Evolutionary conservation across 2,888 invertebrate species (phyloP).

Genomic region (Pyralis farinalis): DNA sequence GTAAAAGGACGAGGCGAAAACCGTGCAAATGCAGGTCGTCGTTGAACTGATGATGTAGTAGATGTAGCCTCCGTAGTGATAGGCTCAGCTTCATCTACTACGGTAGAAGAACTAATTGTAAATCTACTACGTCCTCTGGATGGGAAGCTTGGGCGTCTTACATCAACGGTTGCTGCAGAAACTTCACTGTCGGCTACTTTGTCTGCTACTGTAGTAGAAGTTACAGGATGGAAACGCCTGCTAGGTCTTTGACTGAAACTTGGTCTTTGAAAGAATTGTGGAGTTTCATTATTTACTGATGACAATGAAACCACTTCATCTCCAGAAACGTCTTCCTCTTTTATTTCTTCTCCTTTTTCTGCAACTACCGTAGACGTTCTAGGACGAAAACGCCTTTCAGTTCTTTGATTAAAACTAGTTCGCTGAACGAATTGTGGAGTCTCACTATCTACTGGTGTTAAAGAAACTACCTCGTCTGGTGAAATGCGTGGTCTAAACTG

Average conservation of each 20-base stretch:
- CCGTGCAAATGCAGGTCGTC: slow-evolving; percentile 56
- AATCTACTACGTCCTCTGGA: slow-evolving; percentile 61
- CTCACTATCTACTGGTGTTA: slow-evolving; percentile 73
- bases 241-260: slow-evolving; percentile 29
- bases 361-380: slow-evolving; percentile 40
- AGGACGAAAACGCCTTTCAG: slow-evolving; percentile 36
- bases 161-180: slow-evolving; percentile 64
- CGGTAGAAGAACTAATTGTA: slow-evolving; percentile 43
- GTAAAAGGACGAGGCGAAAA: slow-evolving; percentile 70
- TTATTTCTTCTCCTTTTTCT: slow-evolving; percentile 42
- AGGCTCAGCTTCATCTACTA: slow-evolving; percentile 28
- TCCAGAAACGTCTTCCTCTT: slow-evolving; percentile 43
- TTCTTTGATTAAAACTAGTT: slow-evolving; percentile 29
- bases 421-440: slow-evolving; percentile 41
- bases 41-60: slow-evolving; percentile 35
- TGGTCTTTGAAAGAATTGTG: slow-evolving; percentile 43
- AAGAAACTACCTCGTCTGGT: slow-evolving; percentile 74
- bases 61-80: slow-evolving; percentile 34
- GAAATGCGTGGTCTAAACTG: slow-evolving; percentile 50
- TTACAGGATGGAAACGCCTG: slow-evolving; percentile 38
- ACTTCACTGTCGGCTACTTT: slow-evolving; percentile 56
- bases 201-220: slow-evolving; percentile 41
- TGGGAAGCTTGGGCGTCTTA: slow-evolving; percentile 47
- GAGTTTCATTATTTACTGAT: slow-evolving; percentile 20
- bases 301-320: slow-evolving; percentile 73